These are phyloP conservation scores for Phaedon cochleariae DNA, from an alignment of 2,888 invertebrate genomes.

Conservation along the genomic window DNA sequence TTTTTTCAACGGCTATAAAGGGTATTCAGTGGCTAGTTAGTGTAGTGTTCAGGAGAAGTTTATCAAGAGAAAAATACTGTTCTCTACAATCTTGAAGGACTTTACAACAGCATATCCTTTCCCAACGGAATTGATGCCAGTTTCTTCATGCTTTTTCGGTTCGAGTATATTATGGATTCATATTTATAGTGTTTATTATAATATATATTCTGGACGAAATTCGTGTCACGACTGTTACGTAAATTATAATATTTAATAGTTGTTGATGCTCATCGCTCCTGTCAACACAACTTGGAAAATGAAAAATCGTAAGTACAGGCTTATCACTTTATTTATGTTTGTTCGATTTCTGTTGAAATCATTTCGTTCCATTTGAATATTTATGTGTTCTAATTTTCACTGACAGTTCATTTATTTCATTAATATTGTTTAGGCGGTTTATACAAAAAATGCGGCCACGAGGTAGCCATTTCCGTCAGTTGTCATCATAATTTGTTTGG, in stretches of 20 bases:
- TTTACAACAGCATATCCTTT: background rate
- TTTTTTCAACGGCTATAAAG: background rate
- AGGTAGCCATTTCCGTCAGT: constrained; percentile 52
- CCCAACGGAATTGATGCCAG: background rate
- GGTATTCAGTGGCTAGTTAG: background rate
- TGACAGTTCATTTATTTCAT: background rate
- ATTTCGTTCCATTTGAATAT: no score
- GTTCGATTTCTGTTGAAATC: no score
- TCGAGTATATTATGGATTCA: background rate
- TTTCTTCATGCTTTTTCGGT: background rate
- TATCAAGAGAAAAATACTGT: background rate
- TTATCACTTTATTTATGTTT: background rate
- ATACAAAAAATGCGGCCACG: constrained; percentile 42
- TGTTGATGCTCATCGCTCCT: background rate
- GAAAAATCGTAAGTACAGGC: background rate
- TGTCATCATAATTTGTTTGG: constrained; percentile 40
- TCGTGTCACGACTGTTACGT: background rate
- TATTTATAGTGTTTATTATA: background rate
- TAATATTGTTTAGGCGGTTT: constrained; percentile 13
- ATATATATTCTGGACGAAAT: background rate
- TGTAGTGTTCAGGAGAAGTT: background rate
- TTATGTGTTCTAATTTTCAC: background rate
- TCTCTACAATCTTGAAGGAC: background rate
- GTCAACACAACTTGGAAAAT: background rate
- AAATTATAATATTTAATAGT: background rate